Conservation (phyloP, 2,888 invertebrate genomes). For the Drosophila gaucha region DNA sequence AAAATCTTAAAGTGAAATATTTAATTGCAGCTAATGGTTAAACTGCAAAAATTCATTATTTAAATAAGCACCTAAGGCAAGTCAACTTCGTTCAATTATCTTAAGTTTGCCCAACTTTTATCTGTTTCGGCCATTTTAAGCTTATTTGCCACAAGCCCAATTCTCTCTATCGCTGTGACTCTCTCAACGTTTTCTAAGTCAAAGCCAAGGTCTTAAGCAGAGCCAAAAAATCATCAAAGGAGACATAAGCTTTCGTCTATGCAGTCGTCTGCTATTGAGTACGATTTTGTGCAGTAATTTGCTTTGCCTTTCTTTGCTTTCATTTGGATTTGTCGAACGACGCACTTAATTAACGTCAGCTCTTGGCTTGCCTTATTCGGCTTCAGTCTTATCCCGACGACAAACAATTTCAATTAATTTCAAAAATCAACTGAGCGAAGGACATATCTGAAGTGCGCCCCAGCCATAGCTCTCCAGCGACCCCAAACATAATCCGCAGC, state of each 20-base stretch:
- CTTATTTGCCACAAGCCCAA: neutral
- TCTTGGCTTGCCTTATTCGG: conserved; percentile 29
- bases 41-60: too few relatives aligned
- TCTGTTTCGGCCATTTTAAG: neutral
- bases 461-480: neutral
- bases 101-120: too few relatives aligned
- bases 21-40: too few relatives aligned
- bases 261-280: conserved; percentile 13
- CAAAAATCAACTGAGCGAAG: conserved; percentile 62
- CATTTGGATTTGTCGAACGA: conserved; percentile 43
- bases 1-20: too few relatives aligned
- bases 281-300: conserved; percentile 25
- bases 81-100: neutral
- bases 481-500: conserved; percentile 38
- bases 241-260: conserved; percentile 23
- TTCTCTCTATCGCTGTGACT: neutral
- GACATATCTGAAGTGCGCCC: conserved; percentile 35
- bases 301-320: conserved; percentile 10
- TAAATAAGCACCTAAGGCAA: too few relatives aligned
- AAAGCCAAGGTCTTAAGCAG: conserved; percentile 12
- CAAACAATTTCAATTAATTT: conserved; percentile 75
- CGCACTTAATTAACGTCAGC: conserved; percentile 68
- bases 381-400: conserved; percentile 32
- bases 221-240: conserved; percentile 44
- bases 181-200: conserved; percentile 26